phyloP scores from a whole-genome alignment of 2,113 vertebrate genomes.

The Hassar affinis region DNA sequence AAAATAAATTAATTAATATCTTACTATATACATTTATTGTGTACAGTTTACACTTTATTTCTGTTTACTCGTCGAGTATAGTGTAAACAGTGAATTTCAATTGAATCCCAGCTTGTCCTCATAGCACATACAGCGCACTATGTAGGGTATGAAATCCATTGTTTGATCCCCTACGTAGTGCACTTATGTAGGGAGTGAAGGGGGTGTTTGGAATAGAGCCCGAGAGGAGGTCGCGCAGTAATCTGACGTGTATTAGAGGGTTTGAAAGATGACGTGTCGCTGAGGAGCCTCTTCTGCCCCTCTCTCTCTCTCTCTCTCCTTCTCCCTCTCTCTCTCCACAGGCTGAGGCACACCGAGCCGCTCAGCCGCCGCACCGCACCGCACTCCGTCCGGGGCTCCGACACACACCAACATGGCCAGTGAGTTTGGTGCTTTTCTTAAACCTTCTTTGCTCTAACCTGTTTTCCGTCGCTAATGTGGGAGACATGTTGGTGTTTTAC shows the following conservation, averaged over 20 bases:
- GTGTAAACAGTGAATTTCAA: too few relatives aligned
- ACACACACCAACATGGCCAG: constrained; percentile 68
- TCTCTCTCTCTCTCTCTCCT: too few relatives aligned
- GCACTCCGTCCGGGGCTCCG: constrained; percentile 46
- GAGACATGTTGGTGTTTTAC: background rate
- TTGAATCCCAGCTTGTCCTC: background rate
- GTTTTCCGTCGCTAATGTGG: background rate
- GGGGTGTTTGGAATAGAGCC: background rate
- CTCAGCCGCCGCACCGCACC: constrained; percentile 50
- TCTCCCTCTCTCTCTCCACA: constrained; percentile 65
- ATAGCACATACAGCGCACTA: background rate
- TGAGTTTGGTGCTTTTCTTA: constrained; percentile 54
- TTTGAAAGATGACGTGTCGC: constrained; percentile 51
- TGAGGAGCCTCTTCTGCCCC: constrained; percentile 20
- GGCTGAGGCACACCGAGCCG: constrained; percentile 65
- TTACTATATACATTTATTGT: background rate
- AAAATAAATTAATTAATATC: too few relatives aligned
- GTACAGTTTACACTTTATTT: background rate
- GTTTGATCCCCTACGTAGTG: background rate
- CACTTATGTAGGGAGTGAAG: background rate
- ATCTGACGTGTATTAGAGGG: constrained; percentile 47
- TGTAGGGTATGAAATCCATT: background rate
- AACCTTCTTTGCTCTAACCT: background rate
- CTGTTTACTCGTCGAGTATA: background rate
- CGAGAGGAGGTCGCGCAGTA: background rate